Conservation (phyloP, 2,888 invertebrate species). For the Noctua pronuba region DNA sequence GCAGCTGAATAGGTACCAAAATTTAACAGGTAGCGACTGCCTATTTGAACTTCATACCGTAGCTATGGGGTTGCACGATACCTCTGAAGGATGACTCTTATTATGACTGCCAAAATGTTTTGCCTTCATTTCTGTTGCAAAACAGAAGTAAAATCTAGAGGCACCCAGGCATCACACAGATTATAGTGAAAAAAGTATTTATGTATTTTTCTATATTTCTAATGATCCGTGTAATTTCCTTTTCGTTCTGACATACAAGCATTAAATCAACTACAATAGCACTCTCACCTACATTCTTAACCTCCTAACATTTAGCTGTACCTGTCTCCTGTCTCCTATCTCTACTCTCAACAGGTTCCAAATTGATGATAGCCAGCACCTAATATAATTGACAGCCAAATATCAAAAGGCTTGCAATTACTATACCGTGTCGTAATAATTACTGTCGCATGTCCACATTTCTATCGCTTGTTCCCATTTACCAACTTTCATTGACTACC, state of each 20-base stretch:
- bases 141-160: no score
- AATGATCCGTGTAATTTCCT: background rate
- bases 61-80: no score
- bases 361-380: constrained; percentile 63
- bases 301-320: constrained; percentile 41
- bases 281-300: constrained; percentile 20
- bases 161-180: no score
- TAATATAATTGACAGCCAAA: constrained; percentile 72
- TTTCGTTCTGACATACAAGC: background rate
- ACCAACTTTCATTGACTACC: constrained; percentile 25
- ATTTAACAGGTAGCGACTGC: no score
- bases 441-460: constrained; percentile 71
- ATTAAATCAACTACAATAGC: background rate
- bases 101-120: no score
- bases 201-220: background rate
- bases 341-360: constrained; percentile 36
- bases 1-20: no score
- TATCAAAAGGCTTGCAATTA: constrained; percentile 71
- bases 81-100: no score
- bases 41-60: no score
- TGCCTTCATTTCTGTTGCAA: no score
- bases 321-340: constrained; percentile 29
- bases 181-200: no score
- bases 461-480: constrained; percentile 65
- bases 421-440: constrained; percentile 75